Conservation (phyloP, 2,113 vertebrate genomes). For the Hylia prasina region DNA sequence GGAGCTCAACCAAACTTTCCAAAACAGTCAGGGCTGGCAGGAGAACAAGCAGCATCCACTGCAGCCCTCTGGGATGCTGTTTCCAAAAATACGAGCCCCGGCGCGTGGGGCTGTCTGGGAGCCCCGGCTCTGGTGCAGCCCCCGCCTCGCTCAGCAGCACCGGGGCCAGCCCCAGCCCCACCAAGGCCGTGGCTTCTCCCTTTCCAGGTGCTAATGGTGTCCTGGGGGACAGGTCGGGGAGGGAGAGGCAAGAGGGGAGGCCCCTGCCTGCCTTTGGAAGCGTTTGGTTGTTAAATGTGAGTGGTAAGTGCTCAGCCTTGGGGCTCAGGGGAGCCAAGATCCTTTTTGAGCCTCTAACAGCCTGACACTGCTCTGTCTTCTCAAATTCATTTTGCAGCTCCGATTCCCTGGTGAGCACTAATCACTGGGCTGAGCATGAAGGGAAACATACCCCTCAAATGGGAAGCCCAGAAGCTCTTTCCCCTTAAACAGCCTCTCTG, state of each 20-base stretch:
- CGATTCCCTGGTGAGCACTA: background rate
- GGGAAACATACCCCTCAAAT: constrained; percentile 5
- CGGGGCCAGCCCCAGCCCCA: background rate
- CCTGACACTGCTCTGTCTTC: constrained; percentile 52
- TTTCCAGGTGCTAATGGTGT: constrained; percentile 55
- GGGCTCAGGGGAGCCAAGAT: constrained; percentile 37
- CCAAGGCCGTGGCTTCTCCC: background rate
- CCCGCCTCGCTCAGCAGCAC: no score
- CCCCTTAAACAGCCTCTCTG: background rate
- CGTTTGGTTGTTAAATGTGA: constrained; percentile 22
- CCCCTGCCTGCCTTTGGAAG: background rate
- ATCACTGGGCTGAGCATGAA: constrained; percentile 35
- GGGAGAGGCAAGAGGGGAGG: background rate
- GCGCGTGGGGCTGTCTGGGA: background rate
- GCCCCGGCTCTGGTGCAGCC: background rate
- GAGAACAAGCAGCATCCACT: constrained; percentile 33
- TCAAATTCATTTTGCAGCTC: constrained; percentile 25
- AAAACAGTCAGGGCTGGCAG: constrained; percentile 15
- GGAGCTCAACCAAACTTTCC: constrained; percentile 31
- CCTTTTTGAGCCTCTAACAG: constrained; percentile 30
- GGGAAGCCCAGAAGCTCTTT: constrained; percentile 47
- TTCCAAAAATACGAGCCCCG: background rate
- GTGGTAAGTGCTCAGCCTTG: constrained; percentile 5
- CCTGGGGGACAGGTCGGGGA: background rate
- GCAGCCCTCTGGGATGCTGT: constrained; percentile 16